These are phyloP conservation scores for Diploscapter pachys DNA, from an alignment of 1,140 invertebrate species.

Conservation along the genomic window DNA sequence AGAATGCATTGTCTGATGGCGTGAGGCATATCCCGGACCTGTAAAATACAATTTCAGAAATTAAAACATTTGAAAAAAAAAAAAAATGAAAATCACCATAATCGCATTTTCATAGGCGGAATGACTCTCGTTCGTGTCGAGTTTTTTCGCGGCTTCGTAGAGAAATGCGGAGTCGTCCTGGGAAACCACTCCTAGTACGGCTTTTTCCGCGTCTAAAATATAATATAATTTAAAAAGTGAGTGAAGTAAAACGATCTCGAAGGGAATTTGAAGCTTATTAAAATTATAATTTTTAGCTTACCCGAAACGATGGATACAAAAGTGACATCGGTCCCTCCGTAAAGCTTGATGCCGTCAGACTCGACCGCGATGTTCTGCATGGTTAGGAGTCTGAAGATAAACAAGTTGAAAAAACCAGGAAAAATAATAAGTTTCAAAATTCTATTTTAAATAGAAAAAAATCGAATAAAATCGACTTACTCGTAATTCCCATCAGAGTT, in stretches of 20 bases:
- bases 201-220: constrained; percentile 22
- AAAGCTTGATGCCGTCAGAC: constrained; percentile 26
- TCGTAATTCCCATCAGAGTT: background rate
- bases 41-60: background rate
- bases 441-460: background rate
- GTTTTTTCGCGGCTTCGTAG: constrained; percentile 13
- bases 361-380: constrained; percentile 16
- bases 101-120: constrained; percentile 16
- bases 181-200: constrained; percentile 20
- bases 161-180: constrained; percentile 15
- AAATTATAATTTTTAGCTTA: constrained; percentile 24
- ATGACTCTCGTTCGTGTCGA: background rate
- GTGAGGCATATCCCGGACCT: constrained; percentile 7
- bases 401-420: background rate
- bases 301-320: constrained; percentile 15
- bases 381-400: background rate
- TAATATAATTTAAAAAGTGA: background rate
- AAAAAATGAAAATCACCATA: background rate
- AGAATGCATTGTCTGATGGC: constrained; percentile 13
- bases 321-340: background rate
- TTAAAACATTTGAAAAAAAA: background rate
- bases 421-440: too few relatives aligned
- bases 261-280: background rate
- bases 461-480: background rate
- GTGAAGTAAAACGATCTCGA: too few relatives aligned